Conservation (phyloP, 2,797 vertebrate species). For the Odontamblyopus lacepedii region DNA sequence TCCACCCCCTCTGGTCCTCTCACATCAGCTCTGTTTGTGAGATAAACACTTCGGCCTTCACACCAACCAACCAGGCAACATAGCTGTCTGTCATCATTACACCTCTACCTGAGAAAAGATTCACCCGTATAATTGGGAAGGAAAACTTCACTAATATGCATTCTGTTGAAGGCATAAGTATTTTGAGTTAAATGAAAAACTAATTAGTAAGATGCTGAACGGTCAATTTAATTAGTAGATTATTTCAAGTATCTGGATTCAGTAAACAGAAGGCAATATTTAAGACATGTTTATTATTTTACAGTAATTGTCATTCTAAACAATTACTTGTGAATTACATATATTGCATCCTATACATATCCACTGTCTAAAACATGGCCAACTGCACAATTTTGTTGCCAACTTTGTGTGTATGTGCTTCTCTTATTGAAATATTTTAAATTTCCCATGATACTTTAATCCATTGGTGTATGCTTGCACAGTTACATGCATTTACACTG, state of each 20-base stretch:
- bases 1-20: slow-evolving; percentile 34
- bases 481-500: not conserved
- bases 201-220: not conserved
- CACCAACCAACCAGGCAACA: slow-evolving; percentile 31
- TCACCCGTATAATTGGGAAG: not conserved
- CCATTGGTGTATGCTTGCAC: not conserved
- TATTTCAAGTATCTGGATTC: not conserved
- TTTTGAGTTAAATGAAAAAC: not conserved
- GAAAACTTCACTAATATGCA: not conserved
- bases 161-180: not conserved
- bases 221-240: too few relatives aligned
- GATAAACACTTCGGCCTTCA: slow-evolving; percentile 46
- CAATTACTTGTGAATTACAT: too few relatives aligned
- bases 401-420: not conserved
- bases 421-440: not conserved
- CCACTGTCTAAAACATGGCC: not conserved
- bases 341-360: not conserved
- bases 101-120: slow-evolving; percentile 19
- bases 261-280: not conserved
- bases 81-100: slow-evolving; percentile 30
- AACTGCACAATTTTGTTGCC: not conserved
- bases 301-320: not conserved
- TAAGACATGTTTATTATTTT: not conserved
- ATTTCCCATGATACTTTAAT: not conserved
- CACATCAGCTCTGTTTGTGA: slow-evolving; percentile 42